Conservation (phyloP, 2,888 invertebrate genomes). For the Tortricodes alternella region DNA sequence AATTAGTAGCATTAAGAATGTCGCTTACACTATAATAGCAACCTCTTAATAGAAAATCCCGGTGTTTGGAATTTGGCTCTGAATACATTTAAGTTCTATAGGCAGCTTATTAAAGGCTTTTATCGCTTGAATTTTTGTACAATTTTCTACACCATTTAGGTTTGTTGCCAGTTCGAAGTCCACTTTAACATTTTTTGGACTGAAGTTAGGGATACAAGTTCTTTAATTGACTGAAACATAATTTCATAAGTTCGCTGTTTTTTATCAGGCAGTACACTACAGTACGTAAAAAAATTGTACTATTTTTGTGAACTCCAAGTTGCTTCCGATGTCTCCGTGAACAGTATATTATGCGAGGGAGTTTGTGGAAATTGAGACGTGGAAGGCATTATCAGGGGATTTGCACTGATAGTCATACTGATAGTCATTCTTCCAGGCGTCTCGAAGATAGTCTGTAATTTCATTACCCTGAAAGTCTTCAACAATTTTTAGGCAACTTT, state of each 20-base stretch:
- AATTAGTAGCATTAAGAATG: too few relatives aligned
- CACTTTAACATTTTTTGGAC: neutral
- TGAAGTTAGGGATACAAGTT: slow-evolving; percentile 11
- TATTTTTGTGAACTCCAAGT: slow-evolving; percentile 11
- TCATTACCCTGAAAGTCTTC: neutral
- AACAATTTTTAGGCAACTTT: neutral
- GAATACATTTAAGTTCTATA: too few relatives aligned
- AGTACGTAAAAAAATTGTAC: slow-evolving; percentile 14
- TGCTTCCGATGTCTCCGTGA: slow-evolving; percentile 17
- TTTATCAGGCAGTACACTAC: slow-evolving; percentile 12
- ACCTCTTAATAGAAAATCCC: too few relatives aligned
- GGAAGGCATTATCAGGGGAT: too few relatives aligned
- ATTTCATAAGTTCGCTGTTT: slow-evolving; percentile 15
- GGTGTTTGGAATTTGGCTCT: too few relatives aligned
- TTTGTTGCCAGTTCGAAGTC: too few relatives aligned
- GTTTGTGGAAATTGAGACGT: too few relatives aligned
- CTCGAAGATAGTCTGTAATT: neutral
- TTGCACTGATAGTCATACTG: neutral
- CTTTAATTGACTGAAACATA: slow-evolving; percentile 18
- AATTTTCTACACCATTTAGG: too few relatives aligned
- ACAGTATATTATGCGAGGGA: too few relatives aligned
- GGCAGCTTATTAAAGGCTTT: too few relatives aligned
- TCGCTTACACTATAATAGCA: too few relatives aligned
- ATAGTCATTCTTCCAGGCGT: neutral
- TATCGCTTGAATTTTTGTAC: too few relatives aligned